phyloP scores from a whole-genome alignment of 2,113 vertebrate species.

The Cynopterus brachyotis region DNA sequence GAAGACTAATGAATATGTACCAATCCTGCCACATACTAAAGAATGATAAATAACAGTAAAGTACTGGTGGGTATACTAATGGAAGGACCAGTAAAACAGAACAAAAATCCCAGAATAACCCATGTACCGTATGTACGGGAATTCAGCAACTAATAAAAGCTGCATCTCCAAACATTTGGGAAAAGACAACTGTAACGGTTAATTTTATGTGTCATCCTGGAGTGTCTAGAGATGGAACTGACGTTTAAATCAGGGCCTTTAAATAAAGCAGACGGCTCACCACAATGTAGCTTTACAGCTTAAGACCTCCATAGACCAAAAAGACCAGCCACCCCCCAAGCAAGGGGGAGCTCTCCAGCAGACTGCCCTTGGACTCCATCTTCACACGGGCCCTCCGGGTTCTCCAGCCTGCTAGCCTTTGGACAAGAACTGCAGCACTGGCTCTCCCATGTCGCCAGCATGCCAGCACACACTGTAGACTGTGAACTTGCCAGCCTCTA shows the following conservation, averaged over 20 bases:
- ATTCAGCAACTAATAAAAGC: not conserved
- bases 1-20: not conserved
- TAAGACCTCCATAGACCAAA: not conserved
- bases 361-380: too few relatives aligned
- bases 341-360: not conserved
- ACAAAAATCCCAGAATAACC: not conserved
- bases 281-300: not conserved
- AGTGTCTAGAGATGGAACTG: not conserved
- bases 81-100: not conserved
- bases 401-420: too few relatives aligned
- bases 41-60: not conserved
- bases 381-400: accelerated
- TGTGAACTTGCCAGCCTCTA: not conserved
- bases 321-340: not conserved
- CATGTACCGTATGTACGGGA: not conserved
- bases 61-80: not conserved
- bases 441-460: not conserved
- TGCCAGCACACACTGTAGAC: not conserved
- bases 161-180: not conserved
- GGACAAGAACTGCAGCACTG: not conserved
- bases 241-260: not conserved
- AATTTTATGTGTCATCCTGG: not conserved
- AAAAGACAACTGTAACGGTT: not conserved
- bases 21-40: not conserved
- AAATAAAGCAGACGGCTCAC: not conserved